Evolutionary conservation across 2,113 vertebrate genomes (phyloP).

Genomic region (Isurus oxyrinchus): DNA sequence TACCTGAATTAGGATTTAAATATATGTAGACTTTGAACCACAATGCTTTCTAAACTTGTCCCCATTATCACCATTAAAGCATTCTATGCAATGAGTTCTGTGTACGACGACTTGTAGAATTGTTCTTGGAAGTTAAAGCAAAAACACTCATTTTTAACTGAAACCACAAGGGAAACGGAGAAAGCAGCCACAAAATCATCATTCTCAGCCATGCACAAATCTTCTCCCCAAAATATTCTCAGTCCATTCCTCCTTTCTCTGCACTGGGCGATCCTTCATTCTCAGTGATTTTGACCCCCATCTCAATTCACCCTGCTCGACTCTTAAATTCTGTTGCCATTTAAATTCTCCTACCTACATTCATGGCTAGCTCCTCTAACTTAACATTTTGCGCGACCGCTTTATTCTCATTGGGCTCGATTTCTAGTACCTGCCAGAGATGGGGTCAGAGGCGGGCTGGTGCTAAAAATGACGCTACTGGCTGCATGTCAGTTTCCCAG

Average conservation of each 20-base stretch:
- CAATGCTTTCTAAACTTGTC: background rate
- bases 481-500: too few relatives aligned
- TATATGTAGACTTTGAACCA: background rate
- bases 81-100: background rate
- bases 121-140: background rate
- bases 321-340: background rate
- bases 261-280: background rate
- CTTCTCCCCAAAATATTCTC: background rate
- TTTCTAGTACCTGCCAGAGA: too few relatives aligned
- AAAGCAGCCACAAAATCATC: background rate
- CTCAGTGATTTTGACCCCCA: background rate
- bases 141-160: background rate
- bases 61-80: background rate
- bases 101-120: background rate
- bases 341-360: background rate
- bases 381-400: background rate
- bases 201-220: background rate
- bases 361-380: background rate
- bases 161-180: background rate
- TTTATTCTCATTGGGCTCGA: background rate
- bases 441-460: too few relatives aligned
- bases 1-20: background rate
- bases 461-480: too few relatives aligned
- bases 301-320: background rate
- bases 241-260: background rate